A percentile compares a stretch with the other conserved stretches of the same genome.
These are phyloP conservation scores for Endomychus coccineus DNA, from an alignment of 2,888 invertebrate genomes.

Conservation along the genomic window DNA sequence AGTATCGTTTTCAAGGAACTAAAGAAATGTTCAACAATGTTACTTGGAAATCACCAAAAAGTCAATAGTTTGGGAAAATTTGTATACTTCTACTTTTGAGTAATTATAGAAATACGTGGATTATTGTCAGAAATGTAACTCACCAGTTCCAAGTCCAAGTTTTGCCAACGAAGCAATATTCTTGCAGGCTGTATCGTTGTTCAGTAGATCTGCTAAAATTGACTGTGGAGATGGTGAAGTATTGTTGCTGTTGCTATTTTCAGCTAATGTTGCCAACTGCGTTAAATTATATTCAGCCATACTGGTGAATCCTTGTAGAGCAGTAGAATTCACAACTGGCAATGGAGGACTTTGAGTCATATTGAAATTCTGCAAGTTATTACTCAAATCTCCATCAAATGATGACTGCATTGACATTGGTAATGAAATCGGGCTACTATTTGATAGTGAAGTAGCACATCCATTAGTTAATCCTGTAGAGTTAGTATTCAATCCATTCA, in stretches of 20 bases:
- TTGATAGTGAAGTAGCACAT: slow-evolving; percentile 48
- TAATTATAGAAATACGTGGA: too few species aligned
- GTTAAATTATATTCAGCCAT: slow-evolving; percentile 84
- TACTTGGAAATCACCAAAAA: too few species aligned
- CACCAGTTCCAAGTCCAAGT: slow-evolving; percentile 53
- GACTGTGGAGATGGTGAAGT: slow-evolving; percentile 54
- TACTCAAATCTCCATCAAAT: slow-evolving; percentile 63
- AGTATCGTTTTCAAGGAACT: too few species aligned
- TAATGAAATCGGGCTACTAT: slow-evolving; percentile 62
- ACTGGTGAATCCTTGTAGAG: slow-evolving; percentile 54
- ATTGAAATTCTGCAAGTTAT: slow-evolving; percentile 36
- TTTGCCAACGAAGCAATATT: slow-evolving; percentile 87
- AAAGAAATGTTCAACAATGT: too few species aligned
- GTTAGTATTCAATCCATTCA: slow-evolving; percentile 24
- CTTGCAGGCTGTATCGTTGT: slow-evolving; percentile 74
- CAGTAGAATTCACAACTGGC: slow-evolving; percentile 38
- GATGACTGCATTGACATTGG: slow-evolving; percentile 67
- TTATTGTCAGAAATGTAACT: slow-evolving; percentile 2
- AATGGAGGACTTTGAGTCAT: slow-evolving; percentile 34
- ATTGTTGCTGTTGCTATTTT: slow-evolving; percentile 47
- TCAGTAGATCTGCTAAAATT: slow-evolving; percentile 68
- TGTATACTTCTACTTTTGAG: too few species aligned
- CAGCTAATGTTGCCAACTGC: slow-evolving; percentile 74
- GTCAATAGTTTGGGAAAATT: slow-evolving; percentile 4
- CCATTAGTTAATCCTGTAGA: slow-evolving; percentile 31